These are phyloP conservation scores for Isaurus tuberculatus DNA, from an alignment of 92 coral and sea anemone genomes.

Conservation along the genomic window DNA sequence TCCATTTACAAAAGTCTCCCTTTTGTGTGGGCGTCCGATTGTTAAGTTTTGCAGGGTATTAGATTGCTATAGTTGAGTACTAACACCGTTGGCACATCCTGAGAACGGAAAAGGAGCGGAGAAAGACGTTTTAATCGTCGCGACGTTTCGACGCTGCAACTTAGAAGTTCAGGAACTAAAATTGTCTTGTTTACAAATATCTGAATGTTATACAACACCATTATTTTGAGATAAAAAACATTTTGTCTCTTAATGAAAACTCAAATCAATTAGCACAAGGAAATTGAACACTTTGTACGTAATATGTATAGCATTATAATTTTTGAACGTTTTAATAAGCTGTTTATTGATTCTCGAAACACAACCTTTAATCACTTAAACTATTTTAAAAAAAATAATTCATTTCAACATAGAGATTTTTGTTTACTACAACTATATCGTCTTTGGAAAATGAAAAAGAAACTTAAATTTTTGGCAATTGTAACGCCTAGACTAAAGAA, in stretches of 20 bases:
- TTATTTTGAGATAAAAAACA: background rate
- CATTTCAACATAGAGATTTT: too few species aligned
- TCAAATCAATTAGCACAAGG: background rate
- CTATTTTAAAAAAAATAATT: background rate
- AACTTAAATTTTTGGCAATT: background rate
- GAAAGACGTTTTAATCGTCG: slow-evolving; percentile 30
- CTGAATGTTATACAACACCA: background rate
- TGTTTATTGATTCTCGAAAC: background rate
- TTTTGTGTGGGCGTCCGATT: background rate
- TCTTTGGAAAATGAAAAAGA: background rate
- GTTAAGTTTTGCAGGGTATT: slow-evolving; percentile 29
- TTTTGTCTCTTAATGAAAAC: background rate
- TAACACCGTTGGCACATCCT: slow-evolving; percentile 20
- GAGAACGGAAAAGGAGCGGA: slow-evolving; percentile 27
- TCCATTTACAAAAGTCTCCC: background rate
- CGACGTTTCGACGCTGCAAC: slow-evolving; percentile 46
- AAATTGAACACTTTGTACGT: background rate
- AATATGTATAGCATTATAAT: background rate
- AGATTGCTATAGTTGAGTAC: slow-evolving; percentile 32
- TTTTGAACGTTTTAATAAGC: background rate
- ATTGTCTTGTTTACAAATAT: slow-evolving; percentile 5
- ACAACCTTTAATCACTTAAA: background rate
- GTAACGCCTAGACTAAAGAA: slow-evolving; percentile 23
- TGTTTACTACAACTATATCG: background rate
- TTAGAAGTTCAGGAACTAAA: slow-evolving; percentile 38